phyloP scores from a whole-genome alignment of 2,113 vertebrate genomes.

The Phainopepla nitens region DNA sequence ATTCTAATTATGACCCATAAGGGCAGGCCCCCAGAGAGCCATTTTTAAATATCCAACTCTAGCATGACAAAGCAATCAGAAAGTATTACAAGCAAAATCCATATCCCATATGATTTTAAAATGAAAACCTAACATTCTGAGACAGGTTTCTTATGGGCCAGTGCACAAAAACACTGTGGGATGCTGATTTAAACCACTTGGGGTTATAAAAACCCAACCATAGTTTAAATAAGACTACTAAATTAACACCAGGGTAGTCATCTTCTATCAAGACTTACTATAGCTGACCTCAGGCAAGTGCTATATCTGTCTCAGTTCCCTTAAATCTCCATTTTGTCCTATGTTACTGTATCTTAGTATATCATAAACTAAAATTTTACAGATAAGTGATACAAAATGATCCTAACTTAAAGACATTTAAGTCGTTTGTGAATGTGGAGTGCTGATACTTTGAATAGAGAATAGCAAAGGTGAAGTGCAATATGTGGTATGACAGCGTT shows the following conservation, averaged over 20 bases:
- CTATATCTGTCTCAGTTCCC: neutral
- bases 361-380: neutral
- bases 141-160: neutral
- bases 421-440: neutral
- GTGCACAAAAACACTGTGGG: neutral
- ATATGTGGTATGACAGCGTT: neutral
- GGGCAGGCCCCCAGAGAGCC: neutral
- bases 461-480: neutral
- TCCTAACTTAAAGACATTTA: neutral
- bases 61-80: neutral
- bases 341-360: neutral
- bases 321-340: neutral
- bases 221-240: neutral
- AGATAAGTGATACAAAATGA: neutral
- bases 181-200: neutral
- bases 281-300: neutral
- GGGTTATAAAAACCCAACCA: neutral
- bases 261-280: neutral
- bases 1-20: neutral
- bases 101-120: neutral
- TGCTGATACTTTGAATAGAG: neutral
- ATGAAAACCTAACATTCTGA: neutral
- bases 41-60: neutral
- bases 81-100: neutral
- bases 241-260: neutral